A percentile compares a stretch with the other conserved stretches of the same genome.
Evolutionary conservation across 2,113 vertebrate genomes (phyloP).

Genomic region (Paracanthobrama guichenoti): DNA sequence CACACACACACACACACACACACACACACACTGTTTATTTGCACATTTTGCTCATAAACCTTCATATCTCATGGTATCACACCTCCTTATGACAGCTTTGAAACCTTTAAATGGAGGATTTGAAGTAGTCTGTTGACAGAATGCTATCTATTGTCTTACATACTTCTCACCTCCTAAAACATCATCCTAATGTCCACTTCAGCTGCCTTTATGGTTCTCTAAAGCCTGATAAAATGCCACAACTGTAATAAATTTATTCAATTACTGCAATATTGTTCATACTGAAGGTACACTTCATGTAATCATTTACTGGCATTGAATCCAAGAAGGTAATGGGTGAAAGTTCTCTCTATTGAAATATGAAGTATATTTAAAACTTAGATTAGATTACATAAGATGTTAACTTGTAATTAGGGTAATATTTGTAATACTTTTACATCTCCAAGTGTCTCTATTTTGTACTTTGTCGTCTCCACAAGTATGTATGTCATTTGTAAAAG

Average conservation of each 20-base stretch:
- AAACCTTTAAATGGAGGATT: constrained; percentile 10
- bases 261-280: not conserved
- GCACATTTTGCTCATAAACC: constrained; percentile 29
- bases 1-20: constrained; percentile 40
- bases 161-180: not conserved
- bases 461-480: not conserved
- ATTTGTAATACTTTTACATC: not conserved
- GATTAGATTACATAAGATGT: not conserved
- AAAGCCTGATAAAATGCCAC: not conserved
- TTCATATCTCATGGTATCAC: constrained; percentile 33
- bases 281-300: not conserved
- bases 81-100: constrained; percentile 39
- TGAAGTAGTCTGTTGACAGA: not conserved
- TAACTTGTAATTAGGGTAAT: not conserved
- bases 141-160: not conserved
- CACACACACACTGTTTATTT: not conserved
- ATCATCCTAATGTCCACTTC: constrained; percentile 8
- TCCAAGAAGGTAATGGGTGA: constrained; percentile 17
- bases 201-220: constrained; percentile 20
- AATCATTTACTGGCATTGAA: not conserved
- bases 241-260: not conserved
- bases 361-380: constrained; percentile 36
- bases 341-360: constrained; percentile 1
- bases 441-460: constrained; percentile 2
- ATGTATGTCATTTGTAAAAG: constrained; percentile 11